These are phyloP conservation scores for Momotus momota DNA, from an alignment of 2,797 vertebrate species.

Conservation along the genomic window DNA sequence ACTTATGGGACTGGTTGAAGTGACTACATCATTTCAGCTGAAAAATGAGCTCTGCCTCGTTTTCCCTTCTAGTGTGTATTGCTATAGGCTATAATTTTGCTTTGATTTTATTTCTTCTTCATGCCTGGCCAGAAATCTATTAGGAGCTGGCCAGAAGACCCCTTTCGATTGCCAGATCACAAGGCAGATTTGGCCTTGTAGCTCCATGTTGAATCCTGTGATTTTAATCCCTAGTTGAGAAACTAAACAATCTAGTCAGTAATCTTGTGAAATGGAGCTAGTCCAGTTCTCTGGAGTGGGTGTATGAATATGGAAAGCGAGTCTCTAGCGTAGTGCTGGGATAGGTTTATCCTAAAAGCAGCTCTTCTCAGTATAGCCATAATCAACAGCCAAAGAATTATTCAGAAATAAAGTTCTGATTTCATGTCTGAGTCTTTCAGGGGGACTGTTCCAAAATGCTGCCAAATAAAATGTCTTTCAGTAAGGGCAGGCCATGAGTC, in stretches of 20 bases:
- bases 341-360: not conserved
- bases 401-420: slow-evolving; percentile 30
- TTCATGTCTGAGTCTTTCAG: not conserved
- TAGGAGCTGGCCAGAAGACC: not conserved
- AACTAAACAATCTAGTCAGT: not conserved
- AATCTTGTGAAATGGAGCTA: not conserved
- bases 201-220: not conserved
- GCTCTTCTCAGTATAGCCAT: not conserved
- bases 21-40: not conserved
- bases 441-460: not conserved
- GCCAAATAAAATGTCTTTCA: slow-evolving; percentile 2
- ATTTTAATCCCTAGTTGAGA: not conserved
- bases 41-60: not conserved
- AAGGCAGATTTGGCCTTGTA: not conserved
- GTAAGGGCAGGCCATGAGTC: not conserved
- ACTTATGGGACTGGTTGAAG: not conserved
- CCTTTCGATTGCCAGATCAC: not conserved
- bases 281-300: not conserved
- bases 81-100: not conserved
- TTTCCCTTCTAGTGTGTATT: not conserved
- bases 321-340: not conserved
- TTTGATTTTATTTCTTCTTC: not conserved
- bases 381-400: slow-evolving; percentile 1
- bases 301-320: not conserved
- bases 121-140: not conserved